Conservation (phyloP, 2,113 vertebrate genomes). For the Elachura formosa region DNA sequence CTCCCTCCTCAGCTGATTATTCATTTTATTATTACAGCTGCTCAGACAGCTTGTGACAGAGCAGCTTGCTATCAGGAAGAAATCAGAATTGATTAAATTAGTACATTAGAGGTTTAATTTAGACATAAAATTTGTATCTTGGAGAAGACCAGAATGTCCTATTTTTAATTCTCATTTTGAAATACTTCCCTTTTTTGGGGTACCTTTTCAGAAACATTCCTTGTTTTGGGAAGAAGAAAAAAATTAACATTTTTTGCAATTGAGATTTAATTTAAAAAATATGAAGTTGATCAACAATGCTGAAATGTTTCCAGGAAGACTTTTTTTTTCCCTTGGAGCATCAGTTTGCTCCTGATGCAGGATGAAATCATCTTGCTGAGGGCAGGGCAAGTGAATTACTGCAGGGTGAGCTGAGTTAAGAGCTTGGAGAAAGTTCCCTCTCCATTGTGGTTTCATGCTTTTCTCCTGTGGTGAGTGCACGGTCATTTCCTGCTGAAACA, state of each 20-base stretch:
- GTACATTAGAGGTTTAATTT: not conserved
- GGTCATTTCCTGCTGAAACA: not conserved
- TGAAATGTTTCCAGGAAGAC: not conserved
- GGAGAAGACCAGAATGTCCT: not conserved
- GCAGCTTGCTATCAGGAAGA: not conserved
- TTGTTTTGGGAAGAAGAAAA: not conserved
- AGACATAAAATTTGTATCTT: not conserved
- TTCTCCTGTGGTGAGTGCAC: not conserved
- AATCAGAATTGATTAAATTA: slow-evolving; percentile 37
- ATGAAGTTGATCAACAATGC: not conserved
- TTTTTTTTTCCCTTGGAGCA: not conserved
- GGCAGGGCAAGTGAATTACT: not conserved
- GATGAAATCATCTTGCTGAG: not conserved
- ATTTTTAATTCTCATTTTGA: not conserved
- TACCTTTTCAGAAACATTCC: not conserved
- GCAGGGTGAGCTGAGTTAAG: not conserved
- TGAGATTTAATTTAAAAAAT: not conserved
- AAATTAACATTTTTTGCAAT: not conserved
- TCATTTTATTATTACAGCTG: not conserved
- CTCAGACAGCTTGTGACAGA: not conserved
- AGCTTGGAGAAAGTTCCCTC: not conserved
- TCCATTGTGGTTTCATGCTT: not conserved
- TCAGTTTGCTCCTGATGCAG: not conserved
- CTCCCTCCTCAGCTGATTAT: not conserved
- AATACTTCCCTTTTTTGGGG: not conserved